These are phyloP conservation scores for Leptatherina wallacei DNA, from an alignment of 2,797 vertebrate genomes.

Conservation along the genomic window DNA sequence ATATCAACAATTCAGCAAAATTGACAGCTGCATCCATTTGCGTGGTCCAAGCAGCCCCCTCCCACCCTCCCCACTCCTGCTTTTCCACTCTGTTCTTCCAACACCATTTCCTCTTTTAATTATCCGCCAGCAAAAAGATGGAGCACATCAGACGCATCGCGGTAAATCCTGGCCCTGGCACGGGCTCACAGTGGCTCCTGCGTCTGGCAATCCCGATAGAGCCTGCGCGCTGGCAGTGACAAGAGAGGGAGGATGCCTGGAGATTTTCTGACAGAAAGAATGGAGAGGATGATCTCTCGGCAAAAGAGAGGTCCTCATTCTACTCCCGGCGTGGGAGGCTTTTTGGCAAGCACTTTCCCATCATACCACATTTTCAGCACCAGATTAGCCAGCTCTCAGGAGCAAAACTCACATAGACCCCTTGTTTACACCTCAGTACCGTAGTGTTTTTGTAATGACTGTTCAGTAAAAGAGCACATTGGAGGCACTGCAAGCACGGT, in stretches of 20 bases:
- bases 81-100: slow-evolving; percentile 81
- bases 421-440: slow-evolving; percentile 74
- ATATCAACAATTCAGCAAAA: slow-evolving; percentile 81
- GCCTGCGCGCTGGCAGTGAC: slow-evolving; percentile 80
- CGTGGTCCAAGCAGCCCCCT: slow-evolving; percentile 64
- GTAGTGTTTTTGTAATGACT: slow-evolving; percentile 73
- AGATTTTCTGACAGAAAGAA: slow-evolving; percentile 82
- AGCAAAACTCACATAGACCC: slow-evolving; percentile 69
- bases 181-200: slow-evolving; percentile 81
- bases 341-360: slow-evolving; percentile 76
- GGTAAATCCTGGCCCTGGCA: slow-evolving; percentile 86
- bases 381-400: slow-evolving; percentile 82
- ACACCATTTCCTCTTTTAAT: slow-evolving; percentile 87
- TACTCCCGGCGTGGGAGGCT: slow-evolving; percentile 69
- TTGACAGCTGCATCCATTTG: slow-evolving; percentile 84
- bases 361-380: slow-evolving; percentile 78
- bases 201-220: slow-evolving; percentile 87
- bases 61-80: slow-evolving; percentile 45
- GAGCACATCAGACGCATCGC: slow-evolving; percentile 85
- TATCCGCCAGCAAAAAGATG: slow-evolving; percentile 84
- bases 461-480: slow-evolving; percentile 63
- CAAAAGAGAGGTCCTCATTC: slow-evolving; percentile 79
- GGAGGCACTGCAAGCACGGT: slow-evolving; percentile 59
- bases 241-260: slow-evolving; percentile 79
- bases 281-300: slow-evolving; percentile 83